Conservation (phyloP, 2,888 invertebrate species). For the Macrosoma leucophasiata region DNA sequence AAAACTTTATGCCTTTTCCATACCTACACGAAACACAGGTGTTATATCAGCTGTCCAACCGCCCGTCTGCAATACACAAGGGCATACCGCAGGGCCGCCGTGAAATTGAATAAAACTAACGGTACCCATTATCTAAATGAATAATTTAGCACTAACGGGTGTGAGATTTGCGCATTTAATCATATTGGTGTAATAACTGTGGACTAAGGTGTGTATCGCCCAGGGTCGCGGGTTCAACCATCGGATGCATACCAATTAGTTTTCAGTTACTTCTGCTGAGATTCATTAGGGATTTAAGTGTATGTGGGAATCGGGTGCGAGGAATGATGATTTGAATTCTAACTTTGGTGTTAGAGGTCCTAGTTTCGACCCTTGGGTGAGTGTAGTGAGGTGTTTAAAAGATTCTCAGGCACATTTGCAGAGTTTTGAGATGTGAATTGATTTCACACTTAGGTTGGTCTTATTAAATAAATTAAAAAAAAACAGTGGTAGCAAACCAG, state of each 20-base stretch:
- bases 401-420: constrained; percentile 3
- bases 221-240: constrained; percentile 43
- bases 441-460: no score
- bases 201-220: constrained; percentile 31
- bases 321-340: constrained; percentile 11
- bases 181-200: constrained; percentile 47
- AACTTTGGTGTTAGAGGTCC: constrained; percentile 10
- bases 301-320: constrained; percentile 8
- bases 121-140: constrained; percentile 55
- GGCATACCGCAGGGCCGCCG: constrained; percentile 6
- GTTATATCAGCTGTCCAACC: no score
- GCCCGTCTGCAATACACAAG: constrained; percentile 4
- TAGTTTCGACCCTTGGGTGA: constrained; percentile 3
- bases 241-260: constrained; percentile 32
- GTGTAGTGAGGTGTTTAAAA: background rate
- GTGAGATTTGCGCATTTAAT: constrained; percentile 48
- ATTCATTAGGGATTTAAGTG: constrained; percentile 21
- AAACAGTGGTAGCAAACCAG: no score
- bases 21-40: no score
- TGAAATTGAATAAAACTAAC: constrained; percentile 56
- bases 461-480: no score
- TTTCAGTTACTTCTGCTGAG: constrained; percentile 26
- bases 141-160: constrained; percentile 46
- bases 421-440: no score
- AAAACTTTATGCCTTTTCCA: no score